These are phyloP conservation scores for Parazoanthus swiftii DNA, from an alignment of 92 coral and sea anemone species.

Conservation along the genomic window DNA sequence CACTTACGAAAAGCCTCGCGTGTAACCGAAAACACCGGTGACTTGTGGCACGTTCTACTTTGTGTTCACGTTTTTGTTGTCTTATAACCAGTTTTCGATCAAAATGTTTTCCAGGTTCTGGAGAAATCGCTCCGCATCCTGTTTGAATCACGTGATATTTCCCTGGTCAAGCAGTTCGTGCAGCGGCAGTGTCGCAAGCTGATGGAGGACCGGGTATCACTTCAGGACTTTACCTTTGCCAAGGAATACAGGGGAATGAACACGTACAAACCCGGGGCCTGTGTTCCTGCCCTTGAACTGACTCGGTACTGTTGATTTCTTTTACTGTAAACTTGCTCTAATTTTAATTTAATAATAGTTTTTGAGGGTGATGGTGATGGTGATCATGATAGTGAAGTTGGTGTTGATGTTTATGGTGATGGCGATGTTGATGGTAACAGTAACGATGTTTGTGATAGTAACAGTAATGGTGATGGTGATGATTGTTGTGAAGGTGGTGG, in stretches of 20 bases:
- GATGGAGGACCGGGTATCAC: constrained; percentile 84
- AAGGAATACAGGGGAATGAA: constrained; percentile 97
- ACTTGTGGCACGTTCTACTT: neutral
- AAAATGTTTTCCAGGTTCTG: constrained; percentile 58
- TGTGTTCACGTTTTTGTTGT: neutral
- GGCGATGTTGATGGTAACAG: too few relatives aligned
- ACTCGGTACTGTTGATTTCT: constrained; percentile 58
- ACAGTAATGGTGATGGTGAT: too few relatives aligned
- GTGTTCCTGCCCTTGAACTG: constrained; percentile 95
- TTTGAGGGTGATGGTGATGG: too few relatives aligned
- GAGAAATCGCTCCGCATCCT: constrained; percentile 87
- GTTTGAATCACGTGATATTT: constrained; percentile 88
- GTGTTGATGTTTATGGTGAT: too few relatives aligned
- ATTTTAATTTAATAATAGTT: too few relatives aligned
- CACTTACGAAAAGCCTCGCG: too few relatives aligned
- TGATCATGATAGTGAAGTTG: too few relatives aligned
- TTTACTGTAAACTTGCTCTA: neutral
- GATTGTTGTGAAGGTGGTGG: too few relatives aligned
- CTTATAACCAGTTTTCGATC: neutral
- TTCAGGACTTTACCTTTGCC: constrained; percentile 92
- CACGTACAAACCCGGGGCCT: constrained; percentile 93
- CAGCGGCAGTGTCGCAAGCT: constrained; percentile 90
- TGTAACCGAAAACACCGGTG: too few relatives aligned
- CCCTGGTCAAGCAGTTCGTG: constrained; percentile 87
- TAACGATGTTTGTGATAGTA: too few relatives aligned